Percentiles rank a stretch among this genome's conserved stretches.
These are phyloP conservation scores for Penaeus vannamei DNA, from an alignment of 1,140 invertebrate species.

Conservation along the genomic window DNA sequence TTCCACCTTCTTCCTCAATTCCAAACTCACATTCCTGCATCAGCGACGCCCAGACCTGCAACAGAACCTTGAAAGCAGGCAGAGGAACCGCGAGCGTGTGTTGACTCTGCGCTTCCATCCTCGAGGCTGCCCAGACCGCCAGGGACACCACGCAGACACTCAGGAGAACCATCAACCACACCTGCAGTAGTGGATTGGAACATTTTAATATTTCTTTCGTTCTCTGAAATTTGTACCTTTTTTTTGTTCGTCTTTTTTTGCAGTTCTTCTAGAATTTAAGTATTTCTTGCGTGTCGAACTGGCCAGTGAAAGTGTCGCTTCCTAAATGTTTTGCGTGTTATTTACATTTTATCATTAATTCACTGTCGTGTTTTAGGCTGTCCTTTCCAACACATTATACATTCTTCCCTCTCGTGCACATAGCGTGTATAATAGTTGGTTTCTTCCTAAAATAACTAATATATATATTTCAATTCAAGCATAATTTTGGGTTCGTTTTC, in stretches of 20 bases:
- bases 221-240: background rate
- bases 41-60: slow-evolving; percentile 32
- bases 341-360: too few relatives aligned
- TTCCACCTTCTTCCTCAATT: too few relatives aligned
- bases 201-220: background rate
- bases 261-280: background rate
- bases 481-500: background rate
- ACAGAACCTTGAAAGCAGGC: background rate
- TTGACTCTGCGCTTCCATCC: background rate
- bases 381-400: too few relatives aligned
- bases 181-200: background rate
- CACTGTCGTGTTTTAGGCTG: too few relatives aligned
- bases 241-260: too few relatives aligned
- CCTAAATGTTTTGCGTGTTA: too few relatives aligned
- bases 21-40: slow-evolving; percentile 44
- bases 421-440: too few relatives aligned
- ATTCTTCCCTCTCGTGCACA: too few relatives aligned
- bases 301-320: too few relatives aligned
- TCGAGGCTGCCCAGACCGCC: slow-evolving; percentile 9
- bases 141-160: background rate
- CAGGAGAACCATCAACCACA: slow-evolving; percentile 23
- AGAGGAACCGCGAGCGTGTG: background rate
- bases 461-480: too few relatives aligned
- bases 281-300: background rate
- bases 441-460: too few relatives aligned